These are phyloP conservation scores for Amyelois transitella DNA, from an alignment of 1,140 invertebrate genomes.

Conservation along the genomic window DNA sequence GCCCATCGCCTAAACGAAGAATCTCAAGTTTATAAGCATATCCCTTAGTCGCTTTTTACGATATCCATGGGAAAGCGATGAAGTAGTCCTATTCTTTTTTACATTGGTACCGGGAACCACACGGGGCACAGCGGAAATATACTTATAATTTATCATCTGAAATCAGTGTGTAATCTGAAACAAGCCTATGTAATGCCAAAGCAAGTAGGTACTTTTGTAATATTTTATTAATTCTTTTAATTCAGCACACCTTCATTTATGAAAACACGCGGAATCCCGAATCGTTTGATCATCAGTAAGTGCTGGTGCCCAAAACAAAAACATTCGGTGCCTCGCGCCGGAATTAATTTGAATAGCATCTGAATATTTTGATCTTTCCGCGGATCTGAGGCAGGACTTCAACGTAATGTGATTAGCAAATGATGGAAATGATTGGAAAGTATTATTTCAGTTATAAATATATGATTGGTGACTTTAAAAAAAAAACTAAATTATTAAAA, in stretches of 20 bases:
- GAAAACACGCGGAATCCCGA: not conserved
- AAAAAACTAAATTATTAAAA: no score
- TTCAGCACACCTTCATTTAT: not conserved
- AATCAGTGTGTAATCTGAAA: no score
- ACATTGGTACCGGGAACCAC: no score
- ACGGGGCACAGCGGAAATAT: no score
- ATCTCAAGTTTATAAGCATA: no score
- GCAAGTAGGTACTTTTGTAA: not conserved
- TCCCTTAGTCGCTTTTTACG: no score
- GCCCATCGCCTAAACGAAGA: no score
- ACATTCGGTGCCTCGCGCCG: not conserved
- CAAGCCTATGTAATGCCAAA: not conserved
- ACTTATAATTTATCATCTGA: no score
- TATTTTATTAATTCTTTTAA: not conserved
- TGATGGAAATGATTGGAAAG: constrained; percentile 19
- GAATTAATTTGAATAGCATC: constrained; percentile 3
- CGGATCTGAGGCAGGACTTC: not conserved
- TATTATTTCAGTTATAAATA: constrained; percentile 7
- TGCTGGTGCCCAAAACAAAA: not conserved
- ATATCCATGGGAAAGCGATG: no score
- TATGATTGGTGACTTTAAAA: no score
- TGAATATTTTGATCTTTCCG: constrained; percentile 1
- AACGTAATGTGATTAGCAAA: not conserved
- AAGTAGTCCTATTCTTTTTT: no score
- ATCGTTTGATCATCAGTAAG: not conserved